These are phyloP conservation scores for Rhinatrema bivittatum DNA, from an alignment of 2,797 vertebrate species.

Conservation along the genomic window DNA sequence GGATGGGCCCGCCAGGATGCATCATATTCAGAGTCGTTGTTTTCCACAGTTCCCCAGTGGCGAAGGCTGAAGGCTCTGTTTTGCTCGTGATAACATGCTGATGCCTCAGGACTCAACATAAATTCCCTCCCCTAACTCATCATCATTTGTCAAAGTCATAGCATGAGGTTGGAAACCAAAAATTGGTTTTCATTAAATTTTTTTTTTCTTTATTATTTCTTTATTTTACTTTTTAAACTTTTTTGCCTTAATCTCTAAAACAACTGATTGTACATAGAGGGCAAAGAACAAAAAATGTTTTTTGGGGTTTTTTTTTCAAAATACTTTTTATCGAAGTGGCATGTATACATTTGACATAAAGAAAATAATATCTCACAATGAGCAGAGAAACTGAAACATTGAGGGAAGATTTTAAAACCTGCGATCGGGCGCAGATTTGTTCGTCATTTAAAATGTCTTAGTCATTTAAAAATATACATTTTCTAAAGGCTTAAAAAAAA, in stretches of 20 bases:
- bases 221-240: constrained; percentile 6
- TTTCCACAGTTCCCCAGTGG: constrained; percentile 48
- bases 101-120: constrained; percentile 52
- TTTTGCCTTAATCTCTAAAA: constrained; percentile 55
- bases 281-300: no score
- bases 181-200: constrained; percentile 33
- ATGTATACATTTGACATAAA: no score
- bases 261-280: constrained; percentile 44
- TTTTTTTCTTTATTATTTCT: constrained; percentile 17
- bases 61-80: constrained; percentile 39
- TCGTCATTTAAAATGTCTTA: no score
- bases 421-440: no score
- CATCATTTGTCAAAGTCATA: constrained; percentile 65
- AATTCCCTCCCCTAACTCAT: constrained; percentile 42
- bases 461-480: no score
- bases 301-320: no score
- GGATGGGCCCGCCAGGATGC: constrained; percentile 41
- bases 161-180: constrained; percentile 39
- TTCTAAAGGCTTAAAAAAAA: no score
- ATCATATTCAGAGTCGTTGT: constrained; percentile 48
- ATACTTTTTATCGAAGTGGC: no score
- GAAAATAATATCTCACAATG: no score
- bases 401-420: no score
- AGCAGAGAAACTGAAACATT: no score
- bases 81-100: constrained; percentile 67